Conservation (phyloP, 2,113 vertebrate species). For the Cyphomyrus plagiostoma region DNA sequence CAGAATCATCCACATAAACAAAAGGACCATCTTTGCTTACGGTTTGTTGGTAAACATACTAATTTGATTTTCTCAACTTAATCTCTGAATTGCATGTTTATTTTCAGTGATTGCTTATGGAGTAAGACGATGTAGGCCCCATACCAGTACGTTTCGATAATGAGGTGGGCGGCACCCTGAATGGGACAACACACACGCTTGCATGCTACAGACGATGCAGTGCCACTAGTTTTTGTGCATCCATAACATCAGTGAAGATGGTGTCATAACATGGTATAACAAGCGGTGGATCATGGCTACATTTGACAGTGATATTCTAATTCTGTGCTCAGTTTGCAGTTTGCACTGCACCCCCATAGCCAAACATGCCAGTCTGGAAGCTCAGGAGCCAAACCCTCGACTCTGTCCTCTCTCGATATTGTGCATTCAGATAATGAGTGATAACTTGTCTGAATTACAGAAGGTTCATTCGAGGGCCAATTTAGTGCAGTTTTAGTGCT, state of each 20-base stretch:
- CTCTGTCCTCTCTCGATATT: background rate
- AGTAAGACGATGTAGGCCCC: background rate
- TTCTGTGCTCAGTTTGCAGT: background rate
- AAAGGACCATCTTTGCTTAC: slow-evolving; percentile 47
- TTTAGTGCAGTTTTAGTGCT: background rate
- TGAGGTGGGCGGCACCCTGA: background rate
- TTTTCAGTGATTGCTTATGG: background rate
- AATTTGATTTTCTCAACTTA: background rate
- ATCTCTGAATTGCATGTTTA: background rate
- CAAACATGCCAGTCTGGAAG: background rate
- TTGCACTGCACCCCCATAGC: background rate
- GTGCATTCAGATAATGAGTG: background rate
- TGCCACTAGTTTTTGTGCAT: background rate
- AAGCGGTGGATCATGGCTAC: background rate
- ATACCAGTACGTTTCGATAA: background rate
- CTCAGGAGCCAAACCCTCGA: background rate
- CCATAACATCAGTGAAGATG: background rate
- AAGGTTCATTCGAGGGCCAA: background rate
- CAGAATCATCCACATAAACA: slow-evolving; percentile 70
- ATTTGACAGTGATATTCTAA: background rate
- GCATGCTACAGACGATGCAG: background rate
- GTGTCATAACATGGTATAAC: background rate
- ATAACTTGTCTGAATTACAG: background rate
- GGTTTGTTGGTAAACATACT: background rate
- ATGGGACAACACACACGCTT: background rate